Conservation (phyloP, 2,113 vertebrate species). For the Manacus vitellinus region DNA sequence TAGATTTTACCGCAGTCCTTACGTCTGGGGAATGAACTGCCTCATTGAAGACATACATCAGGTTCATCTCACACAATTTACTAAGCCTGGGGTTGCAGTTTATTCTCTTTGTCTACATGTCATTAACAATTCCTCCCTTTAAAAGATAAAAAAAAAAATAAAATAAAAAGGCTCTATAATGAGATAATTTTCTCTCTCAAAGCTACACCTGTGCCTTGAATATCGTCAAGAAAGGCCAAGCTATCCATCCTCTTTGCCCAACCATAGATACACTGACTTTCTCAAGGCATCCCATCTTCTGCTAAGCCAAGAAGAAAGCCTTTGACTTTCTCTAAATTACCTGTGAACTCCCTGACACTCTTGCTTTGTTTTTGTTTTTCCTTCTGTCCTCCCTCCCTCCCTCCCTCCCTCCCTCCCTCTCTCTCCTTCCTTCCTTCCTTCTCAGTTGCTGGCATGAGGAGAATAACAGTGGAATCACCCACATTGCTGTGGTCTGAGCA, state of each 20-base stretch:
- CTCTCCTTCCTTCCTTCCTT: neutral
- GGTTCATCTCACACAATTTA: neutral
- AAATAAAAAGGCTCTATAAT: neutral
- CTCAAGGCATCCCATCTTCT: neutral
- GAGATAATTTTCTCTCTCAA: neutral
- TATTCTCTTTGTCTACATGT: constrained; percentile 5
- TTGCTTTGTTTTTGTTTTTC: neutral
- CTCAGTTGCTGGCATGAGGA: neutral
- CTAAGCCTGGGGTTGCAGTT: neutral
- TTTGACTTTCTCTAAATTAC: neutral
- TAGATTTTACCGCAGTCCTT: neutral
- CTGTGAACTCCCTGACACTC: neutral
- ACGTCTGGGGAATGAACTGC: neutral
- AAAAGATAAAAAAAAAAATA: neutral
- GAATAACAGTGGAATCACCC: constrained; percentile 37
- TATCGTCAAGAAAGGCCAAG: neutral
- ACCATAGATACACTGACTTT: neutral
- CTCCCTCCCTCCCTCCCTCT: neutral
- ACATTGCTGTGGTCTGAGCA: constrained; percentile 39
- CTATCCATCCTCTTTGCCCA: neutral
- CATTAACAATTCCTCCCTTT: neutral
- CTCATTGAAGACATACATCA: constrained; percentile 9
- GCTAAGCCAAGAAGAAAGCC: neutral
- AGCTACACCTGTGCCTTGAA: neutral
- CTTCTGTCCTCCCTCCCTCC: neutral